Conservation (phyloP, 2,113 vertebrate genomes). For the Gadus macrocephalus region DNA sequence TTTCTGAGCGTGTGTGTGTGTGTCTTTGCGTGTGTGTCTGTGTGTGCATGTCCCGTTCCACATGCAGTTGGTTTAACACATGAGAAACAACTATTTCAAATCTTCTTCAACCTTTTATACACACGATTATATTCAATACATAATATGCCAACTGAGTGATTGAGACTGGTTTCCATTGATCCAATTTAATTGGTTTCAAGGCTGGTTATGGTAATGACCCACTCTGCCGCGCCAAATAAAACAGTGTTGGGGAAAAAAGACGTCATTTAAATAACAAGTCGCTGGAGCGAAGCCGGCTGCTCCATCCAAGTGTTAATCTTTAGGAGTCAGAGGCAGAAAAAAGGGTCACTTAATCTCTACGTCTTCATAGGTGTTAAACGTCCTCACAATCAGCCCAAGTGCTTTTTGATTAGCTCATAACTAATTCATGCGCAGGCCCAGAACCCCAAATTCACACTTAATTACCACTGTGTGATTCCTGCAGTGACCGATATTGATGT, state of each 20-base stretch:
- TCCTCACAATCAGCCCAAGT: constrained; percentile 62
- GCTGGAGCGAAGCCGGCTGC: too few species aligned
- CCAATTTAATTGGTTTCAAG: too few species aligned
- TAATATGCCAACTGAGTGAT: too few species aligned
- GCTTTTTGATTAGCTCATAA: constrained; percentile 72
- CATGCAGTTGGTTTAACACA: too few species aligned
- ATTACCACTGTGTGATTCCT: constrained; percentile 61
- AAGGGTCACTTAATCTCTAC: constrained; percentile 22
- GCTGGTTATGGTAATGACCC: too few species aligned
- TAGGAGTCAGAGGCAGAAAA: too few species aligned
- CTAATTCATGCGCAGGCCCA: constrained; percentile 67
- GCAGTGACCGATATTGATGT: constrained; percentile 67
- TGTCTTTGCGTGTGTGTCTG: constrained; percentile 2
- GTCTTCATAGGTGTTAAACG: constrained; percentile 53
- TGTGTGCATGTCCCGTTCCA: neutral
- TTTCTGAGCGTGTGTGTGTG: neutral
- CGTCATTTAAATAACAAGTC: too few species aligned
- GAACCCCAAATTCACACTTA: constrained; percentile 69
- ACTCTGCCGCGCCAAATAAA: too few species aligned
- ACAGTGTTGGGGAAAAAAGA: too few species aligned
- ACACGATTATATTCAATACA: too few species aligned
- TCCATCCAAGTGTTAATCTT: too few species aligned
- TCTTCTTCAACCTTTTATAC: neutral
- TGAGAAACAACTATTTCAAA: too few species aligned
- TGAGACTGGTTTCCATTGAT: neutral